phyloP scores from a whole-genome alignment of 1,140 invertebrate genomes.

The Aphidius ervi region DNA sequence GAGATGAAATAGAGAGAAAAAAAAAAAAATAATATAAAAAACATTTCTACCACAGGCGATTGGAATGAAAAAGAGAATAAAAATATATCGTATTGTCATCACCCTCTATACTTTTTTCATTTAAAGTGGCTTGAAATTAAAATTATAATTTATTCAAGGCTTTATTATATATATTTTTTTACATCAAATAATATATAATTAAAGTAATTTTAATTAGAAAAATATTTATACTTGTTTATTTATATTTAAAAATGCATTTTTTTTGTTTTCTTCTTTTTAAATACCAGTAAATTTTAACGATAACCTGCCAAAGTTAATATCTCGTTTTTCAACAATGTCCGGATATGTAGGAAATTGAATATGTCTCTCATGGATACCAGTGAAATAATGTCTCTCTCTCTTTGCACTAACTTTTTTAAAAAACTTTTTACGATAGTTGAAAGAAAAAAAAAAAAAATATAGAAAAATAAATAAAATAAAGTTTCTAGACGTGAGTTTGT shows the following conservation, averaged over 20 bases:
- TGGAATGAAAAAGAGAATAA: conserved; percentile 17
- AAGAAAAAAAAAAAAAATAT: background rate
- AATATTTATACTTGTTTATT: background rate
- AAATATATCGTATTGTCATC: background rate
- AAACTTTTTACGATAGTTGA: too few species aligned
- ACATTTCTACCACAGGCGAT: conserved; percentile 15
- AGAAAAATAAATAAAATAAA: background rate
- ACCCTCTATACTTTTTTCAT: background rate
- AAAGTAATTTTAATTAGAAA: background rate
- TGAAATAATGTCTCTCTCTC: conserved; percentile 44
- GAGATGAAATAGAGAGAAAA: conserved; percentile 22
- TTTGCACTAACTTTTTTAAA: background rate
- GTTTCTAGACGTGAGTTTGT: too few species aligned
- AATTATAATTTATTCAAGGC: conserved; percentile 6
- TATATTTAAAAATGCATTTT: too few species aligned
- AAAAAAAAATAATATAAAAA: conserved; percentile 5
- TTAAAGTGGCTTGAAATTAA: background rate
- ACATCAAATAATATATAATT: background rate
- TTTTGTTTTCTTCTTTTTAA: too few species aligned
- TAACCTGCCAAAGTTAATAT: too few species aligned
- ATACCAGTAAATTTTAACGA: too few species aligned
- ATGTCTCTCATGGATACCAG: conserved; percentile 31
- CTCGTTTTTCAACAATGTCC: background rate
- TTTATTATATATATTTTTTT: background rate
- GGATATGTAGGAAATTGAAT: conserved; percentile 45